Percentiles rank a stretch among this genome's conserved stretches.
These are phyloP conservation scores for Anticlea derivata DNA, from an alignment of 2,888 invertebrate species.

Conservation along the genomic window DNA sequence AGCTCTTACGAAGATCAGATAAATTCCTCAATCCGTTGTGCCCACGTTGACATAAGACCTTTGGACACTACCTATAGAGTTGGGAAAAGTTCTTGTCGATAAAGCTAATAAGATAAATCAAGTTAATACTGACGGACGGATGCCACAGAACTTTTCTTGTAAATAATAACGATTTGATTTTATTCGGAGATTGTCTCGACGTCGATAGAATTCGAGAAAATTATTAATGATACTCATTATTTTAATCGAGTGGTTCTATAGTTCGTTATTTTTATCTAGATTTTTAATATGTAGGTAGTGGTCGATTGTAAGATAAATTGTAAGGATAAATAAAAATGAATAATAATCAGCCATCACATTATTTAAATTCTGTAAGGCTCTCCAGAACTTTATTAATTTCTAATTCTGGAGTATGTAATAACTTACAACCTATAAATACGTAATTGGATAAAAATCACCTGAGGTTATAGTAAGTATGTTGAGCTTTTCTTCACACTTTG, in stretches of 20 bases:
- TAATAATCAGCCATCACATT: too few species aligned
- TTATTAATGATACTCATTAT: constrained; percentile 54
- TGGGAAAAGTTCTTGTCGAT: constrained; percentile 62
- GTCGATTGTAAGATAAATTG: constrained; percentile 6
- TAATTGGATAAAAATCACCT: too few species aligned
- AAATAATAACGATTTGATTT: constrained; percentile 60
- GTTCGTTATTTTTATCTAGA: constrained; percentile 22
- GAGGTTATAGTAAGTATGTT: too few species aligned
- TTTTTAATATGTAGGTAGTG: constrained; percentile 30
- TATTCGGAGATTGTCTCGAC: constrained; percentile 56
- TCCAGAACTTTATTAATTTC: too few species aligned
- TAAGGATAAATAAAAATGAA: too few species aligned
- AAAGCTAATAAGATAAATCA: constrained; percentile 73
- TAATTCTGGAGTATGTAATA: too few species aligned
- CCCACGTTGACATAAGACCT: constrained; percentile 43
- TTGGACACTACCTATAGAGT: constrained; percentile 39
- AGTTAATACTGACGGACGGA: constrained; percentile 54
- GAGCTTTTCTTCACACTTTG: not conserved
- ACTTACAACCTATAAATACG: too few species aligned
- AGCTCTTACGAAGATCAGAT: constrained; percentile 43
- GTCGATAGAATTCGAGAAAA: constrained; percentile 45
- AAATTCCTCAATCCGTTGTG: constrained; percentile 45
- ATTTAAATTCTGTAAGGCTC: too few species aligned
- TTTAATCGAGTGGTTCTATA: constrained; percentile 42
- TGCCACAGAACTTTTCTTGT: constrained; percentile 52